phyloP scores from a whole-genome alignment of 2,797 vertebrate species.

The Microctenopoma lineatum region DNA sequence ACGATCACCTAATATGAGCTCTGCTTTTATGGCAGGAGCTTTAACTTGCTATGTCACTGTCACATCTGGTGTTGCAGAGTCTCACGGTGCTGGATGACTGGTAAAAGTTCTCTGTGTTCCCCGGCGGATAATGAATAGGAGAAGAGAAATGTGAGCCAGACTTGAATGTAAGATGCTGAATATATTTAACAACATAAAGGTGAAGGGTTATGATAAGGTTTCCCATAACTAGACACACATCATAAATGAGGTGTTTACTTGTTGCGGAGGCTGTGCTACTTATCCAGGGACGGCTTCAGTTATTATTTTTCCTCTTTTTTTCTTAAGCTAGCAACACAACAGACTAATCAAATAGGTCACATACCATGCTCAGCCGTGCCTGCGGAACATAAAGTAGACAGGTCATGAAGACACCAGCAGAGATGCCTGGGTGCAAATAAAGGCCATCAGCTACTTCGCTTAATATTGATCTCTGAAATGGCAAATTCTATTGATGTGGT shows the following conservation, averaged over 20 bases:
- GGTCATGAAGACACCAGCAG: constrained; percentile 6
- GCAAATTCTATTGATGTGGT: constrained; percentile 30
- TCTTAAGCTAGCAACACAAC: constrained; percentile 6
- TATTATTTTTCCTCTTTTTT: constrained; percentile 11
- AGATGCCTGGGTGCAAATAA: constrained; percentile 14
- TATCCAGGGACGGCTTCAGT: constrained; percentile 21
- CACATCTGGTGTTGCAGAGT: constrained; percentile 37
- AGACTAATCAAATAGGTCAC: constrained; percentile 32
- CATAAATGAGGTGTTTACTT: constrained; percentile 28
- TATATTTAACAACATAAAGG: constrained; percentile 34
- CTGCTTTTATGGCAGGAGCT: constrained; percentile 9
- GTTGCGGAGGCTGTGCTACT: constrained; percentile 18
- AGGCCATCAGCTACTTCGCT: neutral
- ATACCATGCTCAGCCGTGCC: constrained; percentile 2
- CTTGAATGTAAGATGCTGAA: constrained; percentile 7
- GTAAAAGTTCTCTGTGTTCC: constrained; percentile 22
- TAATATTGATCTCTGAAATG: constrained; percentile 38
- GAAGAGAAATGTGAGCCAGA: constrained; percentile 8
- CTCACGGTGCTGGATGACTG: constrained; percentile 14
- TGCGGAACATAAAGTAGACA: constrained; percentile 15
- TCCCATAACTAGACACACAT: constrained; percentile 22
- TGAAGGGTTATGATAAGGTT: constrained; percentile 15
- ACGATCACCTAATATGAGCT: constrained; percentile 24
- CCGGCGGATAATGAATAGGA: constrained; percentile 44
- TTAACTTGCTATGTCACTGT: constrained; percentile 26